Conservation (phyloP, 2,113 vertebrate species). For the Astatotilapia flaviijosephi region DNA sequence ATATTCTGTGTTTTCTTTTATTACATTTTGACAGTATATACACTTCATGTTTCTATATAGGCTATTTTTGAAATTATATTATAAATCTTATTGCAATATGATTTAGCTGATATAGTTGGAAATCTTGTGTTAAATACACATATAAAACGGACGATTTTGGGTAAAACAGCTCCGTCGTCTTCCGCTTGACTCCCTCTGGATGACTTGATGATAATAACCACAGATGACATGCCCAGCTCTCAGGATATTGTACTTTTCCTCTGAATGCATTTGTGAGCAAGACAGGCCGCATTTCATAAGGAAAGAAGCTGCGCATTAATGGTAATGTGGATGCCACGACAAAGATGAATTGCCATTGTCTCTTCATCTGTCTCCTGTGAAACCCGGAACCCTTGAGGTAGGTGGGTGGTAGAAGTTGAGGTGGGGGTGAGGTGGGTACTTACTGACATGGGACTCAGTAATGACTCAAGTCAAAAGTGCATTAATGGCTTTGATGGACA, state of each 20-base stretch:
- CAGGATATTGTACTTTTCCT: conserved; percentile 40
- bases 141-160: background rate
- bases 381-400: background rate
- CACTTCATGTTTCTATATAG: background rate
- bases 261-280: conserved; percentile 23
- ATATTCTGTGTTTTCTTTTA: background rate
- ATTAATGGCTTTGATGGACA: conserved; percentile 43
- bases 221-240: conserved; percentile 43
- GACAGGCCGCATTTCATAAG: conserved; percentile 38
- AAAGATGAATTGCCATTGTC: conserved; percentile 38
- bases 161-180: background rate
- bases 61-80: background rate
- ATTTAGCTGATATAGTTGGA: background rate
- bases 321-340: conserved; percentile 8
- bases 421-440: background rate
- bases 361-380: conserved; percentile 25
- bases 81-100: background rate
- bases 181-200: background rate
- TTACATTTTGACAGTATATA: background rate
- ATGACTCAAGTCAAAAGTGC: conserved; percentile 48
- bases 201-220: conserved; percentile 43
- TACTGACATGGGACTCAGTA: conserved; percentile 21
- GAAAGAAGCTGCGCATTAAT: conserved; percentile 18
- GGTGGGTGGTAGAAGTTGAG: background rate
- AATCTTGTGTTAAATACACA: background rate